Conservation (phyloP, 2,797 vertebrate species). For the Pangasius mekongensis region DNA sequence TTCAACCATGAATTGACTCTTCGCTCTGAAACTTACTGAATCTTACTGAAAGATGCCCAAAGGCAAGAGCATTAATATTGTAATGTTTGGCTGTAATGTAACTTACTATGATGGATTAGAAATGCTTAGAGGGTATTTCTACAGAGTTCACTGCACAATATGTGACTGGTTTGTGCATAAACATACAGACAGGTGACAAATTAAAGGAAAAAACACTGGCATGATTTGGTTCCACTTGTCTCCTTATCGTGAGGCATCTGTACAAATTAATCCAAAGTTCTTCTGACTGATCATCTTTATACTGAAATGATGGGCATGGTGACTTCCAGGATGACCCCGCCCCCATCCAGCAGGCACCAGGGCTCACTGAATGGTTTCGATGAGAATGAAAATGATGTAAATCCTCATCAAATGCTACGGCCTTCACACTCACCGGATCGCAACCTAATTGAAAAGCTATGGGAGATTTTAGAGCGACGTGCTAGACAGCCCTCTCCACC, state of each 20-base stretch:
- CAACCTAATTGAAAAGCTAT: background rate
- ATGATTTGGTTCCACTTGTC: background rate
- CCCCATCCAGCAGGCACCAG: background rate
- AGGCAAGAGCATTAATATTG: slow-evolving; percentile 3
- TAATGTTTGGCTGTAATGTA: slow-evolving; percentile 18
- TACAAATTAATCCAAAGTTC: background rate
- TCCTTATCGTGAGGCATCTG: background rate
- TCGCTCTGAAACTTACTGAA: background rate
- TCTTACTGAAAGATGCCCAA: background rate
- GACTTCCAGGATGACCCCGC: background rate
- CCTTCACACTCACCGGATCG: background rate
- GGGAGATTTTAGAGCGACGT: background rate
- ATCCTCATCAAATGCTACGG: background rate
- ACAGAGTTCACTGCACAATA: background rate
- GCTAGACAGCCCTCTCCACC: background rate
- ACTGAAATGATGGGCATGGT: background rate
- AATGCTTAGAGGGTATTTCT: slow-evolving; percentile 1
- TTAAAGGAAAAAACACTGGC: no score
- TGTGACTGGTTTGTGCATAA: background rate
- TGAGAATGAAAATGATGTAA: background rate
- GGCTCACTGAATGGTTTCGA: no score
- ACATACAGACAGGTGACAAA: background rate
- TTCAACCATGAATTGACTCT: slow-evolving; percentile 1
- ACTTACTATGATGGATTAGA: background rate
- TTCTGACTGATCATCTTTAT: background rate